These are phyloP conservation scores for Papilio elwesi DNA, from an alignment of 2,888 invertebrate genomes.

Conservation along the genomic window DNA sequence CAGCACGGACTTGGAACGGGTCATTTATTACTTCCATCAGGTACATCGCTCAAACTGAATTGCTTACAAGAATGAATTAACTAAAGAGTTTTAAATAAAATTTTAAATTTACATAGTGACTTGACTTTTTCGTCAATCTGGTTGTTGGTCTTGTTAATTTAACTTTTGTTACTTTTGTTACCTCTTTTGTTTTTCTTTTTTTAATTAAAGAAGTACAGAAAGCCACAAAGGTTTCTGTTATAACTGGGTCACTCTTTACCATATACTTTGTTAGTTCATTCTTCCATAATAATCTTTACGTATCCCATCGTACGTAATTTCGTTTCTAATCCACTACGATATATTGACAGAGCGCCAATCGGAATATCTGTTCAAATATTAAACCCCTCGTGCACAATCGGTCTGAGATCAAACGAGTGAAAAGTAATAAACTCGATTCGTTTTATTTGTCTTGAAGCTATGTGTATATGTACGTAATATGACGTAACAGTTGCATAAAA, in stretches of 20 bases:
- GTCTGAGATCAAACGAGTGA: conserved; percentile 20
- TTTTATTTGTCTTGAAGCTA: conserved; percentile 13
- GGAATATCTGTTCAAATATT: conserved; percentile 25
- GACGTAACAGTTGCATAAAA: neutral
- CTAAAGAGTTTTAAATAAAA: too few species aligned
- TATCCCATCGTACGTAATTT: neutral
- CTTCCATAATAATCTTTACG: neutral
- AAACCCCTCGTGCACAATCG: conserved; percentile 11
- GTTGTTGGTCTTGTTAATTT: too few species aligned
- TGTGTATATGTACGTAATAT: neutral
- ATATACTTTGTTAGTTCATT: too few species aligned
- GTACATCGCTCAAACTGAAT: neutral
- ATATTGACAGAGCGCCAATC: neutral
- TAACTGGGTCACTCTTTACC: too few species aligned
- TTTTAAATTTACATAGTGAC: too few species aligned
- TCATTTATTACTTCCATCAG: neutral
- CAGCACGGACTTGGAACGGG: conserved; percentile 5
- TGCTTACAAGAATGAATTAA: neutral
- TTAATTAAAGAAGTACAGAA: too few species aligned
- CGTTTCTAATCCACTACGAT: neutral
- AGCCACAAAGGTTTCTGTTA: too few species aligned
- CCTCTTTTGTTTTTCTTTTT: too few species aligned
- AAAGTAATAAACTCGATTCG: conserved; percentile 23
- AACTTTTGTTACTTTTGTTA: too few species aligned
- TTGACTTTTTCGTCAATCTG: too few species aligned